These are phyloP conservation scores for Diarsia mendica DNA, from an alignment of 2,888 invertebrate species.

Conservation along the genomic window DNA sequence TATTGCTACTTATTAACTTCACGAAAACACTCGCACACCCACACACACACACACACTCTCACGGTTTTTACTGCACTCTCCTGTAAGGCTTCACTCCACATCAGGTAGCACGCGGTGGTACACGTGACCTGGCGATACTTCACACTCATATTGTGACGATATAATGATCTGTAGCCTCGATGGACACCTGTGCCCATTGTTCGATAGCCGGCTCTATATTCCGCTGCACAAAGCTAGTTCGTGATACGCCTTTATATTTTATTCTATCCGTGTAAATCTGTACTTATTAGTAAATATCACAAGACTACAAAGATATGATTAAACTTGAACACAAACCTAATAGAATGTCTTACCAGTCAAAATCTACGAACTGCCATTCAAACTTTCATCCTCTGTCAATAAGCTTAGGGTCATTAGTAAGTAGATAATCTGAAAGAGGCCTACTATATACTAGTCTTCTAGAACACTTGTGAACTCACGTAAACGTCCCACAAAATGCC, in stretches of 20 bases:
- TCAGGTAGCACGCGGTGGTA: background rate
- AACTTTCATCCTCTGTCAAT: background rate
- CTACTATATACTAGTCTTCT: background rate
- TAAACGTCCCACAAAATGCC: background rate
- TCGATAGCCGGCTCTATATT: background rate
- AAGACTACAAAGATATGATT: background rate
- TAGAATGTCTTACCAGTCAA: background rate
- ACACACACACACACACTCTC: background rate
- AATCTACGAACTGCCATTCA: background rate
- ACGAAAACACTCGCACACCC: background rate
- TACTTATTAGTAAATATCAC: background rate
- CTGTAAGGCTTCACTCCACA: background rate
- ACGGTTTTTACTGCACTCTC: background rate
- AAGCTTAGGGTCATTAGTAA: background rate
- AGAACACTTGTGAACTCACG: background rate
- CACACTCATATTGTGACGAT: background rate
- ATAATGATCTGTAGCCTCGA: background rate
- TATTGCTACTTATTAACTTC: conserved; percentile 31
- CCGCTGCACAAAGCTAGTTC: no score
- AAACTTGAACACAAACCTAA: background rate
- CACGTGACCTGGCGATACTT: conserved; percentile 16
- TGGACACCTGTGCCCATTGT: conserved; percentile 28
- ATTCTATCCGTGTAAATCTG: background rate
- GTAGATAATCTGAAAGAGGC: background rate
- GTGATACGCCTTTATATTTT: background rate